A percentile compares a stretch with the other conserved stretches of the same genome.
Conservation (phyloP, 2,113 vertebrate species). For the Gavialis gangeticus region DNA sequence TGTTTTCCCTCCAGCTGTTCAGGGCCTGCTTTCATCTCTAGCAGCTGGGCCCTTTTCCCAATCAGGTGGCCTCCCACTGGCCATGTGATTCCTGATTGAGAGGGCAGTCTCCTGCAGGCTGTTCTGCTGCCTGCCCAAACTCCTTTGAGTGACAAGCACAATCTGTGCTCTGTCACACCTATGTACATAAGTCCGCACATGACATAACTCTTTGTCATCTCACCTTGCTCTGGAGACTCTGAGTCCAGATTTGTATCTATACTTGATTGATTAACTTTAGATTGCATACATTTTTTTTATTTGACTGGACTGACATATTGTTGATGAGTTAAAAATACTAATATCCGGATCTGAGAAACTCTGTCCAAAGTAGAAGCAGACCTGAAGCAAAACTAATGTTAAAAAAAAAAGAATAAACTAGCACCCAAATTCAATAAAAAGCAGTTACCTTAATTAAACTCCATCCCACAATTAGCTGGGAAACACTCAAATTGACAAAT, state of each 20-base stretch:
- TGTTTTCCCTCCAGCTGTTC: no score
- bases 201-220: neutral
- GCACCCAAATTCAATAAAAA: neutral
- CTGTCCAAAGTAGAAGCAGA: neutral
- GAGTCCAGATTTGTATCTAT: neutral
- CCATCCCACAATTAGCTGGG: neutral
- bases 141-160: no score
- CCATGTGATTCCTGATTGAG: no score
- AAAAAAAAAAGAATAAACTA: neutral
- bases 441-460: conserved; percentile 3
- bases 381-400: neutral
- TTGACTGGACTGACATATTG: neutral
- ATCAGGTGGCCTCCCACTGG: no score
- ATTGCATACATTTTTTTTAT: no score
- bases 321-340: neutral
- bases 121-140: no score
- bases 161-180: neutral
- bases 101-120: no score
- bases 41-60: no score
- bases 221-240: neutral
- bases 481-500: neutral
- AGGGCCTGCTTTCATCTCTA: no score
- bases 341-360: neutral
- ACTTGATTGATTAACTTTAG: neutral
- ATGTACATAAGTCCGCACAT: neutral